Evolutionary conservation across 2,113 vertebrate species (phyloP), one percentile per base, ranked within the genome.

Genomic region (Aptenodytes forsteri): DNA sequence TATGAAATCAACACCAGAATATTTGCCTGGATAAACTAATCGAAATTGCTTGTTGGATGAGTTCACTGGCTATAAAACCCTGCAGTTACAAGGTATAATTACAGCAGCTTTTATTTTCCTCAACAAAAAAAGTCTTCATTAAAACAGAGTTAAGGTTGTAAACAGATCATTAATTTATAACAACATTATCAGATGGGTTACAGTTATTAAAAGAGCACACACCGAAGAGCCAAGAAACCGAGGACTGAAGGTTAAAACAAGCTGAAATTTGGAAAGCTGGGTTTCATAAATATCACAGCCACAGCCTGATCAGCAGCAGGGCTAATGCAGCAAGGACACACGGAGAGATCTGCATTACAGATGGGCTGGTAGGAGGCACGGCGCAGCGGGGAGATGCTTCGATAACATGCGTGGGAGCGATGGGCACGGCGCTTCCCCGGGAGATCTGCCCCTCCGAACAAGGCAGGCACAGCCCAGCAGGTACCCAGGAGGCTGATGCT

Each of bases 141-240:
- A 97, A 95, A 96, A 88, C 59, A 89, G 96, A 97, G 97, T 94
- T 97, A 97, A 97, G 92, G 94, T 83, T 96, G 96, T 96, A 97
- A 98, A 95, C 96, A 97, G 96, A 95, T 96, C 96, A 97, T 97
- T 98, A 98, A 98, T 98, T 97, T 96, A 97, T 92, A 97, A 96
- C 87, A 96, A 95, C 86, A 83, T 95, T 97, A 98, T 97, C 97
- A 96, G 96, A 97, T 97, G 94, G 97, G 96, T 95, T 96, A 87
- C 96, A 95, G 93, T 97, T 97, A 97, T 98, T 96, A 97, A 97
- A 95, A 95, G 95, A 93, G 93, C 90, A 83, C 77, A 80, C 83
- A 87, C 70, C 15, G 46, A 87, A 89, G 71, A 95, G 91, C 46
- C 85, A 19, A 90, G 50, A 66, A 96, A 86, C 8, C 0, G 3